These are phyloP conservation scores for Drosophila cyrtoloma DNA, from an alignment of 2,888 invertebrate genomes.

Conservation along the genomic window DNA sequence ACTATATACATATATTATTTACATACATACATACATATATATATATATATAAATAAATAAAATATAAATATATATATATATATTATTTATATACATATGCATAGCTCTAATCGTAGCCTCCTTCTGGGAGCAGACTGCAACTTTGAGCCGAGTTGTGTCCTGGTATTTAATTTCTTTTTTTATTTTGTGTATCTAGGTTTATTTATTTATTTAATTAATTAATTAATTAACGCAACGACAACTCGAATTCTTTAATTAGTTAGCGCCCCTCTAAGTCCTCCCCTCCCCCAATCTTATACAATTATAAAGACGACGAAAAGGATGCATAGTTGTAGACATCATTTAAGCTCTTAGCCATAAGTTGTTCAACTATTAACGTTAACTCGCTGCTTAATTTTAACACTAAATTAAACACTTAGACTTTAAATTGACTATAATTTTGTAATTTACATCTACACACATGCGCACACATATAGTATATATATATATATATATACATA, in stretches of 20 bases:
- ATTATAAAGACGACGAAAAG: neutral
- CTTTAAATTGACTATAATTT: neutral
- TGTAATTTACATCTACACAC: neutral
- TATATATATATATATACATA: neutral
- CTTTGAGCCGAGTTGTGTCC: constrained; percentile 1
- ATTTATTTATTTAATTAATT: constrained; percentile 52
- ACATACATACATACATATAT: neutral
- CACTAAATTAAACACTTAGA: constrained; percentile 16
- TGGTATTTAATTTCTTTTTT: neutral
- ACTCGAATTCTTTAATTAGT: constrained; percentile 35
- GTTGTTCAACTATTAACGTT: constrained; percentile 61
- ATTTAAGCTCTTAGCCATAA: constrained; percentile 25
- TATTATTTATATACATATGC: neutral
- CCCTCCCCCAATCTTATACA: neutral
- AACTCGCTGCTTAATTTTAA: constrained; percentile 52
- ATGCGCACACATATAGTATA: neutral
- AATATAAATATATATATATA: neutral
- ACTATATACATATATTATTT: neutral
- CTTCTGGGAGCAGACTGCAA: neutral
- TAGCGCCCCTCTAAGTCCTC: neutral
- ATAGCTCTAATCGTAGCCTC: neutral
- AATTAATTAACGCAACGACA: constrained; percentile 35
- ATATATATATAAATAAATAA: neutral
- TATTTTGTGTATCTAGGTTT: constrained; percentile 45
- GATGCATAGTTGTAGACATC: constrained; percentile 3